A percentile compares a stretch with the other conserved stretches of the same genome.
Evolutionary conservation across 2,113 vertebrate genomes (phyloP).

Genomic region (Petaurus breviceps): DNA sequence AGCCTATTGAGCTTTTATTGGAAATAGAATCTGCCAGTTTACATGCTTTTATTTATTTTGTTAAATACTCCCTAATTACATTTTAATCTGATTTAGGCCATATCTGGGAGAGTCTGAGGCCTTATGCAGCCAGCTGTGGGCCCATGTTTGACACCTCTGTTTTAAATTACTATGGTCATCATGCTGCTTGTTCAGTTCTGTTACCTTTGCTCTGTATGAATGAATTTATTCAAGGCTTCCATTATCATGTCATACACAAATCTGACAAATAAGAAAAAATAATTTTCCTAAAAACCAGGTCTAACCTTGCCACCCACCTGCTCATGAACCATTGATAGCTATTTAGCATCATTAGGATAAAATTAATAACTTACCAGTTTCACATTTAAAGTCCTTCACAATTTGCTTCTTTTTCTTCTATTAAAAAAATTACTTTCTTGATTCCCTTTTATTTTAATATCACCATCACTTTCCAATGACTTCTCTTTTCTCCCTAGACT

Average conservation of each 20-base stretch:
- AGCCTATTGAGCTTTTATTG: background rate
- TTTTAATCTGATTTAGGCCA: background rate
- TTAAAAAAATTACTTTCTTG: background rate
- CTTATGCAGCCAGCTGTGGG: background rate
- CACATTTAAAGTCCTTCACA: background rate
- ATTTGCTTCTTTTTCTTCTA: background rate
- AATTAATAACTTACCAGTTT: background rate
- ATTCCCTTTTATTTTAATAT: background rate
- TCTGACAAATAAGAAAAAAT: background rate
- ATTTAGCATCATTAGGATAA: background rate
- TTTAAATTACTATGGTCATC: background rate
- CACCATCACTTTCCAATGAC: no score
- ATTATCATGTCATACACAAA: background rate
- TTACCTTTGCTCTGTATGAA: background rate
- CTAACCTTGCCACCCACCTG: background rate
- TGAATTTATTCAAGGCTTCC: background rate
- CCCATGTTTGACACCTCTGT: background rate
- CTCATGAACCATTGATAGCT: background rate
- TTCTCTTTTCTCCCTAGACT: no score
- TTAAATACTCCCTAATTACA: background rate
- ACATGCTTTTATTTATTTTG: background rate
- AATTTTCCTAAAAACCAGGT: background rate
- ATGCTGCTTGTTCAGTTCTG: background rate
- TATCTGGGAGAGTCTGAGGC: background rate
- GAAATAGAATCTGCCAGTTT: background rate